Conservation (phyloP, 30 jellyfish, hydroid and myxozoan species). For the Turritopsis rubra region DNA sequence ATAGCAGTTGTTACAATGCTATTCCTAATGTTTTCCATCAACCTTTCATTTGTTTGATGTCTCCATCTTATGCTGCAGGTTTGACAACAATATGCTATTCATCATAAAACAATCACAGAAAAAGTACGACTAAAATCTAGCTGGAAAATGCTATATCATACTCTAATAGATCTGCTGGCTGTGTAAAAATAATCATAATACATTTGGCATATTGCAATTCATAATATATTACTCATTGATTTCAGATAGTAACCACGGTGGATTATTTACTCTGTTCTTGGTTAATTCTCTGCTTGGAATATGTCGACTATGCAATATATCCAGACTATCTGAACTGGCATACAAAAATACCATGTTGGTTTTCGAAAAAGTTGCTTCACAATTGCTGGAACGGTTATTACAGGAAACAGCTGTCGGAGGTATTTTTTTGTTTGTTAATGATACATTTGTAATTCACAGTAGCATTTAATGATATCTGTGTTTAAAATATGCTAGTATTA, state of each 20-base stretch:
- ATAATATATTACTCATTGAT: not conserved
- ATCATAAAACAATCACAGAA: not conserved
- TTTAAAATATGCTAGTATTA: too few species aligned
- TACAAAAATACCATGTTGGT: slow-evolving; percentile 47
- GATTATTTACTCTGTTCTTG: slow-evolving; percentile 58
- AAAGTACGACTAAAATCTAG: not conserved
- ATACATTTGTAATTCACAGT: too few species aligned
- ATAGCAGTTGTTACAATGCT: slow-evolving; percentile 35
- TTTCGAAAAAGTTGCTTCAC: slow-evolving; percentile 33
- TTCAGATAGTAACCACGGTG: slow-evolving; percentile 48
- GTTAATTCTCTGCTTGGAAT: slow-evolving; percentile 53
- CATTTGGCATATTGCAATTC: not conserved
- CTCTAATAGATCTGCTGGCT: not conserved
- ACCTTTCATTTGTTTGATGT: slow-evolving; percentile 67
- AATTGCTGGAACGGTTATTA: slow-evolving; percentile 31
- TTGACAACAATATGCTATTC: not conserved
- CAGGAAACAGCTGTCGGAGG: slow-evolving; percentile 37
- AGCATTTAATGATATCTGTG: too few species aligned
- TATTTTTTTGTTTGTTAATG: not conserved
- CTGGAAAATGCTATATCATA: not conserved
- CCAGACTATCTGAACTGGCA: slow-evolving; percentile 30
- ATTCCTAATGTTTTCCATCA: slow-evolving; percentile 56
- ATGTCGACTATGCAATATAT: slow-evolving; percentile 43
- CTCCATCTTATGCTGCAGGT: slow-evolving; percentile 43
- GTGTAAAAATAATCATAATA: not conserved